Evolutionary conservation across 2,888 invertebrate genomes (phyloP).

Genomic region (Syrista parreyssii): DNA sequence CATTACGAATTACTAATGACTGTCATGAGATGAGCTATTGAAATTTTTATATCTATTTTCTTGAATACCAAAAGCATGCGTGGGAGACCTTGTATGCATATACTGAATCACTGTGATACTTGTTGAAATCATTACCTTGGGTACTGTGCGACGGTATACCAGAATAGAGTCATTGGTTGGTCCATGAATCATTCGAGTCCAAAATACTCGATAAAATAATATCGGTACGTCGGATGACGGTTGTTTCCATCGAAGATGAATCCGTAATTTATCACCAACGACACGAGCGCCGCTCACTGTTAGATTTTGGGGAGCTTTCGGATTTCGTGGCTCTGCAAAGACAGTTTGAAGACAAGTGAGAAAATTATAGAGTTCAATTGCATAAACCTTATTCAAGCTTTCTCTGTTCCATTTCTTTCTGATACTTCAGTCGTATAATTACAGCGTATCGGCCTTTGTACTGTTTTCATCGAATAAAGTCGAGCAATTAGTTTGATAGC

Average conservation of each 20-base stretch:
- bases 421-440: too few relatives aligned
- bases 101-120: slow-evolving; percentile 44
- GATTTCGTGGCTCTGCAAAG: slow-evolving; percentile 70
- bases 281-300: slow-evolving; percentile 63
- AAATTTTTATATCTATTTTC: too few relatives aligned
- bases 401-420: too few relatives aligned
- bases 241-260: slow-evolving; percentile 76
- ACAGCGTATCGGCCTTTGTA: too few relatives aligned
- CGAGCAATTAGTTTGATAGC: slow-evolving; percentile 6
- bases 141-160: slow-evolving; percentile 73
- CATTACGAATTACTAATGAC: too few relatives aligned
- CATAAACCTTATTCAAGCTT: too few relatives aligned
- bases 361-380: too few relatives aligned
- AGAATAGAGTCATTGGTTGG: slow-evolving; percentile 73
- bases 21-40: too few relatives aligned
- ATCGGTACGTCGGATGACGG: slow-evolving; percentile 80
- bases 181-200: slow-evolving; percentile 77
- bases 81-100: slow-evolving; percentile 32
- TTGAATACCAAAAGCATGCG: too few relatives aligned
- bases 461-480: too few relatives aligned
- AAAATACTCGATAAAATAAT: slow-evolving; percentile 78
- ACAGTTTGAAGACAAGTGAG: too few relatives aligned
- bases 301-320: slow-evolving; percentile 73
- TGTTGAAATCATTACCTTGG: slow-evolving; percentile 67
- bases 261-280: slow-evolving; percentile 67